phyloP scores from a whole-genome alignment of 1,140 invertebrate genomes.

The Apis laboriosa region DNA sequence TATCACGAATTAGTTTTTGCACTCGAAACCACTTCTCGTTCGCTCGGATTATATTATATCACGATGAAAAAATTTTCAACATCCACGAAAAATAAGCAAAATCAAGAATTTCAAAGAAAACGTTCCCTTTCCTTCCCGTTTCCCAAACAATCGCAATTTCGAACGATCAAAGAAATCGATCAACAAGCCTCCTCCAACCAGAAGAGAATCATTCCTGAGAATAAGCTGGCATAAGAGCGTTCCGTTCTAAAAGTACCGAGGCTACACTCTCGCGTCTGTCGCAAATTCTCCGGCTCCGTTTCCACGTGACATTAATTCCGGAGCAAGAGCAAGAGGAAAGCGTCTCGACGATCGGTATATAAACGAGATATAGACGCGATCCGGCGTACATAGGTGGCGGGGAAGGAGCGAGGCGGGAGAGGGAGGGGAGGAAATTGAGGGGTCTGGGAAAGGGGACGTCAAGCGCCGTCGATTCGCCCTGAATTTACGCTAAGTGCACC shows the following conservation, averaged over 20 bases:
- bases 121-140: background rate
- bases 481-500: conserved; percentile 75
- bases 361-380: conserved; percentile 47
- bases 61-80: background rate
- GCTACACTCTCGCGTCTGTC: conserved; percentile 26
- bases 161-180: background rate
- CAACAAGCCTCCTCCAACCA: background rate
- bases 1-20: conserved; percentile 32
- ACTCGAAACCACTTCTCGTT: conserved; percentile 7
- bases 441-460: conserved; percentile 56
- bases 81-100: background rate
- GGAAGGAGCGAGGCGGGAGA: background rate
- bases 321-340: conserved; percentile 21
- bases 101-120: background rate
- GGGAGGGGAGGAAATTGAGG: conserved; percentile 23
- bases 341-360: conserved; percentile 48
- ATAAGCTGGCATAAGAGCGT: background rate
- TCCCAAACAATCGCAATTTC: background rate
- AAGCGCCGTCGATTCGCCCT: conserved; percentile 65
- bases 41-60: background rate
- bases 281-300: conserved; percentile 24
- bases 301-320: conserved; percentile 50
- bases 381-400: background rate
- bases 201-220: background rate
- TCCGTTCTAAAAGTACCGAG: conserved; percentile 10